Evolutionary conservation across 2,113 vertebrate species (phyloP), one percentile per base, ranked within the genome.

Genomic region (Bos javanicus): DNA sequence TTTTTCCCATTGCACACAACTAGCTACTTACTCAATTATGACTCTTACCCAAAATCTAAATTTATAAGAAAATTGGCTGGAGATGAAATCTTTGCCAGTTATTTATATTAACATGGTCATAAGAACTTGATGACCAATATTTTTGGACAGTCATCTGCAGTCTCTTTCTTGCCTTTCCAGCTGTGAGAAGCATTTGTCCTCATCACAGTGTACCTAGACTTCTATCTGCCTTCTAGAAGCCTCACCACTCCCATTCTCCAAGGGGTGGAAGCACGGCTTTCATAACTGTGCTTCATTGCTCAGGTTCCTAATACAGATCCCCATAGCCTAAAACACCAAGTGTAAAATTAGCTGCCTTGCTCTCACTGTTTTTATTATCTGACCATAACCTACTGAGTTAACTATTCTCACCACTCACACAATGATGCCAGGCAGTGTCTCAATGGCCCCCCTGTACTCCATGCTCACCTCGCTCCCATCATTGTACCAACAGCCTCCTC

Each of bases 1-100:
- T 95, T 94, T 97, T 96, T 82, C 56, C 15, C 43, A 81, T 19
- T 54, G 56, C 46, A 84, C 43, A 88, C 23, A 87, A 60, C 87
- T 50, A 88, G 60, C 67, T 56, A 82, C 80, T 87, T 85, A 59
- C 46, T 56, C n/a, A 85, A 62, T 95, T 96, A 96, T 85, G 62
- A 92, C 76, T 94, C 82, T 85, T 90, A 87, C 17, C 81, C 87
- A 59, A 94, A 95, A 46, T 83, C 36, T 97, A 94, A 95, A 96
- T 93, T 94, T 95, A 92, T 28, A 60, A 82, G 85, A 87, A 95
- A 98, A 78, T n/a, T 90, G 62, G 12, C 81, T 56, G 88, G 48
- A 94, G 92, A 94, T 57, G 54, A 97, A 95, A 94, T 93, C 74
- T 57, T 56, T 86, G 91, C 67, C 57, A 46, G 90, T 84, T 94